phyloP scores from a whole-genome alignment of 2,888 invertebrate genomes.

The Amiota communis region DNA sequence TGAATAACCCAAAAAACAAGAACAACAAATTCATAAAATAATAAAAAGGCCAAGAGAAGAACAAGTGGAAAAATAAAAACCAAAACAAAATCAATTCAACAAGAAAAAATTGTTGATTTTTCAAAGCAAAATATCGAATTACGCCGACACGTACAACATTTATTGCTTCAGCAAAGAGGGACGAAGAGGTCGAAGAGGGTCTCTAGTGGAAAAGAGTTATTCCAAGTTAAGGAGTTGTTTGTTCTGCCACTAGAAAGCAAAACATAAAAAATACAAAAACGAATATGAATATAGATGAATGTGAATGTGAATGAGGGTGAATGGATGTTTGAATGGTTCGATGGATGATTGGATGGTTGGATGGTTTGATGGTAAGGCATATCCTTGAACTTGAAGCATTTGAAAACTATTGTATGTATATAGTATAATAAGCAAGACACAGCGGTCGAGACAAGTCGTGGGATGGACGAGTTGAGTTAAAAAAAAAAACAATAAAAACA shows the following conservation, averaged over 20 bases:
- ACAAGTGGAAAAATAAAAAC: constrained; percentile 5
- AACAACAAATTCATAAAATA: constrained; percentile 1
- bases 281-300: constrained; percentile 2
- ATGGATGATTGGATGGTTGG: constrained; percentile 6
- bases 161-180: not conserved
- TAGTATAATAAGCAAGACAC: constrained; percentile 34
- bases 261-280: constrained; percentile 27
- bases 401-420: constrained; percentile 48
- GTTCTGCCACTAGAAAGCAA: constrained; percentile 37
- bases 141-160: constrained; percentile 55
- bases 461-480: constrained; percentile 27
- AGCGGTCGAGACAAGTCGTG: constrained; percentile 38
- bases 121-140: constrained; percentile 62
- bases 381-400: constrained; percentile 67
- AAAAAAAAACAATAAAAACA: constrained; percentile 2
- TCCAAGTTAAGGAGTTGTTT: constrained; percentile 31
- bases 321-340: not conserved
- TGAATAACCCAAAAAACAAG: constrained; percentile 14
- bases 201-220: constrained; percentile 6
- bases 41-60: not conserved
- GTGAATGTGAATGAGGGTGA: not conserved
- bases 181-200: no score
- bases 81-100: not conserved
- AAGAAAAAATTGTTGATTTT: constrained; percentile 54
- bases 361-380: constrained; percentile 30